Evolutionary conservation across 2,797 vertebrate genomes (phyloP).

Genomic region (Orestias chungarensis): DNA sequence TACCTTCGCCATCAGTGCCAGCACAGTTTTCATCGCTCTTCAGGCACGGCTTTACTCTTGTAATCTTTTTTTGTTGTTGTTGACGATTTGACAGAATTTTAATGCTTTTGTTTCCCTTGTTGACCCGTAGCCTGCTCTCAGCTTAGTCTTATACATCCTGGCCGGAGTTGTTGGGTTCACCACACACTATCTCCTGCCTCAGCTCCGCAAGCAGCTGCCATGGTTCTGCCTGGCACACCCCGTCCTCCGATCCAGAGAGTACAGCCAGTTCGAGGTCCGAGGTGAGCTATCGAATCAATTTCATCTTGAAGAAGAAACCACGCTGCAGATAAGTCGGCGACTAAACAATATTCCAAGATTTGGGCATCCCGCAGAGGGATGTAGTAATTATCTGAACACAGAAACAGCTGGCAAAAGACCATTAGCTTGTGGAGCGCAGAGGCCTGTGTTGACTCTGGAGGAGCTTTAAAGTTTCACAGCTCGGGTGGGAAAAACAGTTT

Average conservation of each 20-base stretch:
- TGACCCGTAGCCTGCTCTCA: slow-evolving; percentile 86
- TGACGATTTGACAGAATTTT: slow-evolving; percentile 7
- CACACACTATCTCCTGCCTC: slow-evolving; percentile 91
- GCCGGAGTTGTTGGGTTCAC: slow-evolving; percentile 88
- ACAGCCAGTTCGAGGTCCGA: slow-evolving; percentile 93
- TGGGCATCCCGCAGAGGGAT: not conserved
- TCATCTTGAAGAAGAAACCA: too few species aligned
- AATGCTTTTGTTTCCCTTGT: slow-evolving; percentile 4
- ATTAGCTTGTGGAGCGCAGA: too few species aligned
- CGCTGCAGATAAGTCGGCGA: too few species aligned
- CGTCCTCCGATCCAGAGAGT: slow-evolving; percentile 88
- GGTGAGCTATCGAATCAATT: slow-evolving; percentile 76
- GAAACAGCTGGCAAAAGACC: too few species aligned
- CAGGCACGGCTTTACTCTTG: slow-evolving; percentile 68
- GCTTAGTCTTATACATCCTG: slow-evolving; percentile 87
- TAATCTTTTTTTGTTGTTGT: slow-evolving; percentile 12
- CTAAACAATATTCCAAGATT: too few species aligned
- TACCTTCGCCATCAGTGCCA: slow-evolving; percentile 92
- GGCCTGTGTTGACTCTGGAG: too few species aligned
- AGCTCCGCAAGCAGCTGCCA: slow-evolving; percentile 91
- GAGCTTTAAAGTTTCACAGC: too few species aligned
- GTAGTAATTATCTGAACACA: too few species aligned
- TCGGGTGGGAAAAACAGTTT: not conserved
- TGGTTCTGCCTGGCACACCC: slow-evolving; percentile 94
- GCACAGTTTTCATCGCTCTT: slow-evolving; percentile 92